phyloP scores from a whole-genome alignment of 2,113 vertebrate genomes.

The Cercocebus atys region DNA sequence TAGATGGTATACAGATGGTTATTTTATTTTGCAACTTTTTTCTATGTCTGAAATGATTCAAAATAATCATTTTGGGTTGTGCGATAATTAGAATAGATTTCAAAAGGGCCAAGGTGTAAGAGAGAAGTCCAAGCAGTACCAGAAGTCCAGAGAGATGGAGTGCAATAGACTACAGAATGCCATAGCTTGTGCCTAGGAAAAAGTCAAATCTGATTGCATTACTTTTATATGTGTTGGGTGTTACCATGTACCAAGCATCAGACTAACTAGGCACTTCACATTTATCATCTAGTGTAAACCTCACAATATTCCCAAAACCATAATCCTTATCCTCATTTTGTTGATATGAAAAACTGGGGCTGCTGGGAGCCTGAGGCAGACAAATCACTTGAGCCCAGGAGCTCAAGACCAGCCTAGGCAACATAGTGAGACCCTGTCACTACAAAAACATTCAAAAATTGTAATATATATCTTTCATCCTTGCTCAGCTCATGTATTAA shows the following conservation, averaged over 20 bases:
- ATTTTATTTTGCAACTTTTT: background rate
- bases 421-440: too few species aligned
- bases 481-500: too few species aligned
- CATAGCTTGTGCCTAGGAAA: background rate
- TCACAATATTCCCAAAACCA: background rate
- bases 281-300: constrained; percentile 15
- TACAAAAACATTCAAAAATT: too few species aligned
- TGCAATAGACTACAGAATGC: background rate
- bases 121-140: background rate
- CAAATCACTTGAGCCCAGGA: too few species aligned
- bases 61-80: background rate
- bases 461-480: too few species aligned
- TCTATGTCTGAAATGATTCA: background rate
- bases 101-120: background rate
- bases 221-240: background rate
- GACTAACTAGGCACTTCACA: background rate
- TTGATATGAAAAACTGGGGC: background rate
- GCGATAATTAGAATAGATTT: background rate
- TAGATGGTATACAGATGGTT: background rate
- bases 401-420: too few species aligned
- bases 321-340: background rate
- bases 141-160: background rate
- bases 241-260: background rate
- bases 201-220: background rate
- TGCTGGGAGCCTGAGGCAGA: too few species aligned